Base-by-base conservation (phyloP, 1,140 invertebrate species). In the Calliphora vicina region DNA sequence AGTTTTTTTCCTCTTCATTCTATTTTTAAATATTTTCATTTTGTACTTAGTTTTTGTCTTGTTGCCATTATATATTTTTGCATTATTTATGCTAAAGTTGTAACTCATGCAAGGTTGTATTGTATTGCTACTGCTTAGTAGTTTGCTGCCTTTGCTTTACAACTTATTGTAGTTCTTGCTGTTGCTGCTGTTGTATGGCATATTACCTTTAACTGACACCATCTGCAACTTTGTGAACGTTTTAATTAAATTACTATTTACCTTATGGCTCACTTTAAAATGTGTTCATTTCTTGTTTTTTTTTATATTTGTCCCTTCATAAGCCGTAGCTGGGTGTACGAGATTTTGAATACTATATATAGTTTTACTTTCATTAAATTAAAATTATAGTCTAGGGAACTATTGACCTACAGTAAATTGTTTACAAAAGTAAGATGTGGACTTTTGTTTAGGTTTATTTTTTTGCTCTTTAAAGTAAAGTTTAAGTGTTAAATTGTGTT, bases 231-330 rank as follows among this genome's bases (percentile, higher is more conserved):
- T 78, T 78, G 43, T 50, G 61, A 71, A 73, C 45, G 72, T 82
- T 84, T 84, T 84, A 84, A 84, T 84, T 84, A 82, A 84, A 84
- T 84, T 84, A 84, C 82, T 82, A 84, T 71, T 82, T 82, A 80
- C 81, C 81, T 82, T 80, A 72, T 80, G 81, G 81, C 42, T 78
- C 74, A 82, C 57, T 35, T 82, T 61, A 29, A 29, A 72, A 45
- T 83, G 26, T 72, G 26, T 76, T 43, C 26, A 8, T n/a, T 57
- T 57, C 50, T n/a, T 35, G 1, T 35, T 35, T 35, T 35, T 35
- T 35, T 35, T 5, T 10, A 35, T 35, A 2, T 35, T 71, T 12
- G 12, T 72, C 35, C 12, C 73, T 82, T 82, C 35, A 45, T 42
- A 45, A 45, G n/a, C 20, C 67, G 45, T 50, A 35, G 45, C 45